Evolutionary conservation across 1,140 invertebrate species (phyloP).

Genomic region (Formica selysi): DNA sequence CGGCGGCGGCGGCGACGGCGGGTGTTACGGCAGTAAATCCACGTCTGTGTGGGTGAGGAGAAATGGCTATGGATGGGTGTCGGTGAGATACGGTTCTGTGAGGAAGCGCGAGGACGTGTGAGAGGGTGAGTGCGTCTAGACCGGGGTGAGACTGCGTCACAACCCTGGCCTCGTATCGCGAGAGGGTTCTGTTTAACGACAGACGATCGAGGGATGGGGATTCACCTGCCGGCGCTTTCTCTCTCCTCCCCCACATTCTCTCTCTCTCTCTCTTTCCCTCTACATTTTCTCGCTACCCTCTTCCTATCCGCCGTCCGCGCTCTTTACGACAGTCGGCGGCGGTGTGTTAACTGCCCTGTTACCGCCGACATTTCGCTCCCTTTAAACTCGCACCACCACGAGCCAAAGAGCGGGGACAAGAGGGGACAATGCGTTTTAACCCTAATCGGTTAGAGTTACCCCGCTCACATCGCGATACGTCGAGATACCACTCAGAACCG

Average conservation of each 20-base stretch:
- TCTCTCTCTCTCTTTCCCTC: conserved; percentile 3
- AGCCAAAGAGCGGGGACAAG: not conserved
- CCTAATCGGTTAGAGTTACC: conserved; percentile 11
- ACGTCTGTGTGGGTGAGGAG: conserved; percentile 80
- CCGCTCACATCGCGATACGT: not conserved
- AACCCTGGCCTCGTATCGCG: conserved; percentile 81
- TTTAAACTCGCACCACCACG: conserved; percentile 58
- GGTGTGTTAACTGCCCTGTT: conserved; percentile 75
- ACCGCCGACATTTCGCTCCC: conserved; percentile 70
- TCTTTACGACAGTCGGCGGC: conserved; percentile 69
- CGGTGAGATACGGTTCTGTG: conserved; percentile 68
- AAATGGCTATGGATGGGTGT: conserved; percentile 74
- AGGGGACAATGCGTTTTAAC: conserved; percentile 4
- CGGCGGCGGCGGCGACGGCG: conserved; percentile 11
- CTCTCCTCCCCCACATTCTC: not conserved
- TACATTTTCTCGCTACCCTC: conserved; percentile 15
- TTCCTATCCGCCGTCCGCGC: conserved; percentile 6
- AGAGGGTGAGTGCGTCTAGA: conserved; percentile 82
- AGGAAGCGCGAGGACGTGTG: conserved; percentile 50
- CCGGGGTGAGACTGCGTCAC: conserved; percentile 85
- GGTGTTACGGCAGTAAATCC: conserved; percentile 82
- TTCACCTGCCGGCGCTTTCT: conserved; percentile 74
- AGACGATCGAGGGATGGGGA: conserved; percentile 81
- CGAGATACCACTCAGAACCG: not conserved
- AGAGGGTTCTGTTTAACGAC: conserved; percentile 80